These are phyloP conservation scores for Tachuris rubrigastra DNA, from an alignment of 2,113 vertebrate species.

Conservation along the genomic window DNA sequence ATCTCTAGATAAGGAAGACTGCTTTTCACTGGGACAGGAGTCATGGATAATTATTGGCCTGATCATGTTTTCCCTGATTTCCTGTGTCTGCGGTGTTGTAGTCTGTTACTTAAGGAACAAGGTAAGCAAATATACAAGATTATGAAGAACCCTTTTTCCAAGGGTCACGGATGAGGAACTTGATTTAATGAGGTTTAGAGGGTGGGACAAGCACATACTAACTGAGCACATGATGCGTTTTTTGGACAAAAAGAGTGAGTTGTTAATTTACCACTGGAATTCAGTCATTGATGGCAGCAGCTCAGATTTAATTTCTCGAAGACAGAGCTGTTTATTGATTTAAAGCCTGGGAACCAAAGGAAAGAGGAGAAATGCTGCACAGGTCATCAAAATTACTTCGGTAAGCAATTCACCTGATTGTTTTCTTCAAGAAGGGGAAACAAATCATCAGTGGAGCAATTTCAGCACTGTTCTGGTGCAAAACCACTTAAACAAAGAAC, in stretches of 20 bases:
- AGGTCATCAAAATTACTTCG: constrained; percentile 27
- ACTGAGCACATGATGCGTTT: not conserved
- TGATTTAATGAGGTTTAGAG: not conserved
- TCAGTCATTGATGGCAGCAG: not conserved
- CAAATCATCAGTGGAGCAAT: constrained; percentile 8
- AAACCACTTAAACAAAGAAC: not conserved
- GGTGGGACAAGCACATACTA: not conserved
- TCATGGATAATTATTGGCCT: constrained; percentile 66
- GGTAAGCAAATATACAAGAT: constrained; percentile 50
- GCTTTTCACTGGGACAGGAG: constrained; percentile 34
- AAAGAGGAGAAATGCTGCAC: not conserved
- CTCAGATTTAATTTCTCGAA: constrained; percentile 34
- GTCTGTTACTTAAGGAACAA: constrained; percentile 59
- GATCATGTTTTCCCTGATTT: constrained; percentile 1
- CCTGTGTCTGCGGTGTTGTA: constrained; percentile 36
- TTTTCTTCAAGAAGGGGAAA: constrained; percentile 10
- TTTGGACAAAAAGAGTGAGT: not conserved
- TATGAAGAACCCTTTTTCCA: not conserved
- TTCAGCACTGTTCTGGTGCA: constrained; percentile 1
- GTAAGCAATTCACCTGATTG: constrained; percentile 10
- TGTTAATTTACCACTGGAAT: constrained; percentile 22
- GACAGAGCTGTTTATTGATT: constrained; percentile 33
- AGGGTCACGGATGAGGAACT: not conserved
- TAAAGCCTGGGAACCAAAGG: not conserved
- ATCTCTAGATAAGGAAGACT: constrained; percentile 35